A percentile compares a stretch with the other conserved stretches of the same genome.
Conservation (phyloP, 1,140 invertebrate genomes). For the Centruroides vittatus region DNA sequence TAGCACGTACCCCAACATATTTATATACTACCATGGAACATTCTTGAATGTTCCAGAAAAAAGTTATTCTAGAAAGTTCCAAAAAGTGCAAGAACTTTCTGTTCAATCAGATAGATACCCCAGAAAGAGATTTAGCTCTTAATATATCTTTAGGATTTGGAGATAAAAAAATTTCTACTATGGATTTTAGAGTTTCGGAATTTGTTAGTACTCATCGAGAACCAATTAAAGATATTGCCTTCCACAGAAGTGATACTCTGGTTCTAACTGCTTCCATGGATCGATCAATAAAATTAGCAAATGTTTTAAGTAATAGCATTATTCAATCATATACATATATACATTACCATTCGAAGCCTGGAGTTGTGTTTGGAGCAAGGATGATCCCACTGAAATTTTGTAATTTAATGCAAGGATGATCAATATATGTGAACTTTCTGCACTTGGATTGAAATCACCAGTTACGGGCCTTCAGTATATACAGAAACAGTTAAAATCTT, state of each 20-base stretch:
- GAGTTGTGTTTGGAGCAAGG: slow-evolving; percentile 66
- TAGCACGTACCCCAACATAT: no score
- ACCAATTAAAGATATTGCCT: slow-evolving; percentile 57
- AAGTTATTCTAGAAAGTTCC: no score
- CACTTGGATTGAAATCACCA: slow-evolving; percentile 22
- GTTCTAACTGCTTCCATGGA: slow-evolving; percentile 60
- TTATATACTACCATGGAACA: no score
- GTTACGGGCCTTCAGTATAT: slow-evolving; percentile 28
- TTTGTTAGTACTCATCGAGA: slow-evolving; percentile 49
- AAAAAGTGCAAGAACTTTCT: no score
- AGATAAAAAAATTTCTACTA: slow-evolving; percentile 1
- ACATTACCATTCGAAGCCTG: slow-evolving; percentile 46
- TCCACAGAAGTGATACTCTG: slow-evolving; percentile 52
- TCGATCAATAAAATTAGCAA: slow-evolving; percentile 53
- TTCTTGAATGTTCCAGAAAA: no score
- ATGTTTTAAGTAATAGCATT: slow-evolving; percentile 33
- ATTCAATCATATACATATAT: slow-evolving; percentile 30
- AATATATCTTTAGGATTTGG: slow-evolving; percentile 2
- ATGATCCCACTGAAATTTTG: slow-evolving; percentile 51
- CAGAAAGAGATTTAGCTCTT: slow-evolving; percentile 41
- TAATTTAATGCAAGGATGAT: slow-evolving; percentile 59
- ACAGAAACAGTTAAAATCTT: no score
- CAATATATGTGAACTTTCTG: slow-evolving; percentile 24
- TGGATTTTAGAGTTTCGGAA: slow-evolving; percentile 21
- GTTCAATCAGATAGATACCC: no score